Evolutionary conservation across 2,113 vertebrate species (phyloP), one percentile per base, ranked within the genome.

Genomic region (Oriolus oriolus): DNA sequence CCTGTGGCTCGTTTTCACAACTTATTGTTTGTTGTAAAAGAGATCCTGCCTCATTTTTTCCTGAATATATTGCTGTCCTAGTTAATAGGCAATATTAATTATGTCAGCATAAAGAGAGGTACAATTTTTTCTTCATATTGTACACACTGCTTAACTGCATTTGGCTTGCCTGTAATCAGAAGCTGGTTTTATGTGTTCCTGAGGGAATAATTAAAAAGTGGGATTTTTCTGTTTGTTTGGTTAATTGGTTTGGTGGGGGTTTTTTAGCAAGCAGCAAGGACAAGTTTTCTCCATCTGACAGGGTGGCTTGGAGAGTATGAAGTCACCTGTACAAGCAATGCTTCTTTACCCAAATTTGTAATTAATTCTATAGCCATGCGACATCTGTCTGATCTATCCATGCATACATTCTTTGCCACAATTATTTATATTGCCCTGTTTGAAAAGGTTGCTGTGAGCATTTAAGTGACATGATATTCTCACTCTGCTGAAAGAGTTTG

Each of bases 71-170:
- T 71, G 21, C 47, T 70, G 45, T 77, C 21, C 57, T 88, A 65
- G 78, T 79, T 93, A 89, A 95, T 37, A 75, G 65, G 49, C 47
- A 66, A 37, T 49, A 10, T 76, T 94, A 95, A 95, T 96, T 93
- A 76, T 45, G 87, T 73, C 71, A 93, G 41, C 50, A 77, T 69
- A 54, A 79, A 82, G 73, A 82, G 8, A 79, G 35, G 6, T 69
- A 21, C 15, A 26, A 64, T 85, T 92, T 87, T 84, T 50, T 5
- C 39, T 93, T 78, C 35, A 31, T 74, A 19, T 24, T 84, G 37
- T 64, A 39, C 17, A 64, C 9, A 37, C 63, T 81, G 47, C 24
- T 60, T 79, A 77, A 66, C 19, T 39, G 28, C 10, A 49, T 70
- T 39, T 89, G 54, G 44, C 75, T 75, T 79, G 31, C 59, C 16